Evolutionary conservation across 2,113 vertebrate genomes (phyloP).

Genomic region (Seriola dumerili): DNA sequence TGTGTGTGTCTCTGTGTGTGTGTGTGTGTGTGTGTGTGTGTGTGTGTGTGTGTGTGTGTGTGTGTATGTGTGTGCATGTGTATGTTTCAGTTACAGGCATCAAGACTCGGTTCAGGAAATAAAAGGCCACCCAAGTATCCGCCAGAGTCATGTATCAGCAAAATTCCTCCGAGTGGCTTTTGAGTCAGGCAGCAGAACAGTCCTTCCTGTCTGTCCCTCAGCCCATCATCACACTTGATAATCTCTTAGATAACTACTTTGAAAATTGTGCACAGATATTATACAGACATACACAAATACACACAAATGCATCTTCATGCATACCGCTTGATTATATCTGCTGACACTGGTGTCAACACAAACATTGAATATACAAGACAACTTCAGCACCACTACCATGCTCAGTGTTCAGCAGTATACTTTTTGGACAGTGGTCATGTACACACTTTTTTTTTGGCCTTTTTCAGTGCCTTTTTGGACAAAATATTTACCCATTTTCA

Average conservation of each 20-base stretch:
- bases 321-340: too few relatives aligned
- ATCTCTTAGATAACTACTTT: constrained; percentile 25
- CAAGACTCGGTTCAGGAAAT: constrained; percentile 70
- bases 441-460: too few relatives aligned
- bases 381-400: not conserved
- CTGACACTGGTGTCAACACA: not conserved
- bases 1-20: constrained; percentile 9
- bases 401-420: not conserved
- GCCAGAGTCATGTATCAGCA: constrained; percentile 59
- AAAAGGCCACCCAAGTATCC: constrained; percentile 67
- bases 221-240: constrained; percentile 10
- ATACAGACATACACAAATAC: not conserved
- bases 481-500: not conserved
- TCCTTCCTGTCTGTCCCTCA: constrained; percentile 48
- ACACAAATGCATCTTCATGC: not conserved
- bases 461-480: not conserved
- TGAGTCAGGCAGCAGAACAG: constrained; percentile 47
- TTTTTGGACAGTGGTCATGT: too few relatives aligned
- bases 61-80: constrained; percentile 31
- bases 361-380: not conserved
- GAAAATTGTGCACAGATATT: not conserved
- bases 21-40: constrained; percentile 4
- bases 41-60: constrained; percentile 30
- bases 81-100: constrained; percentile 63
- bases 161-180: constrained; percentile 53